phyloP scores from a whole-genome alignment of 2,797 vertebrate genomes.

The Triplophysa bombifrons region DNA sequence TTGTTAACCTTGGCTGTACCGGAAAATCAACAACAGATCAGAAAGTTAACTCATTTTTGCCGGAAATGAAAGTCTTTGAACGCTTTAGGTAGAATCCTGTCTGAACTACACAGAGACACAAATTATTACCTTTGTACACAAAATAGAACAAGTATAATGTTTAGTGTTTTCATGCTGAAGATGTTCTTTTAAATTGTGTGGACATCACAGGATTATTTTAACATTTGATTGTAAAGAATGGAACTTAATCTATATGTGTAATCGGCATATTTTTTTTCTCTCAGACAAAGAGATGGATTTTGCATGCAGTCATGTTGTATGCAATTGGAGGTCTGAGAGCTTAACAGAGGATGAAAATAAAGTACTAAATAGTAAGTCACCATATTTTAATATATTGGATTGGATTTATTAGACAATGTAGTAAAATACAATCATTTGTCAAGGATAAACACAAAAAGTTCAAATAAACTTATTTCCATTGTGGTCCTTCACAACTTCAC shows the following conservation, averaged over 20 bases:
- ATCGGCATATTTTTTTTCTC: not conserved
- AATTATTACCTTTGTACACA: not conserved
- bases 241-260: not conserved
- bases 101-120: not conserved
- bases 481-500: too few species aligned
- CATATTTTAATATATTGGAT: not conserved
- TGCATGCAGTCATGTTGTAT: constrained; percentile 77
- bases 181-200: not conserved
- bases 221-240: not conserved
- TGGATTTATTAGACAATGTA: too few species aligned
- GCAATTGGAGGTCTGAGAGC: constrained; percentile 69
- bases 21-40: not conserved
- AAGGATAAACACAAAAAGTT: too few species aligned
- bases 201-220: not conserved
- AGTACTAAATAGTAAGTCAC: not conserved
- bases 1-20: not conserved
- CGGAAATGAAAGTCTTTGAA: constrained; percentile 17
- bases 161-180: not conserved
- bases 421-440: too few species aligned
- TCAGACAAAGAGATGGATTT: constrained; percentile 74
- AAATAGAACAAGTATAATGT: not conserved
- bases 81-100: not conserved
- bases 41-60: not conserved
- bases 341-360: constrained; percentile 57
- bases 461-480: too few species aligned